phyloP scores from a whole-genome alignment of 2,888 invertebrate species.

The Stegana nigrithorax region DNA sequence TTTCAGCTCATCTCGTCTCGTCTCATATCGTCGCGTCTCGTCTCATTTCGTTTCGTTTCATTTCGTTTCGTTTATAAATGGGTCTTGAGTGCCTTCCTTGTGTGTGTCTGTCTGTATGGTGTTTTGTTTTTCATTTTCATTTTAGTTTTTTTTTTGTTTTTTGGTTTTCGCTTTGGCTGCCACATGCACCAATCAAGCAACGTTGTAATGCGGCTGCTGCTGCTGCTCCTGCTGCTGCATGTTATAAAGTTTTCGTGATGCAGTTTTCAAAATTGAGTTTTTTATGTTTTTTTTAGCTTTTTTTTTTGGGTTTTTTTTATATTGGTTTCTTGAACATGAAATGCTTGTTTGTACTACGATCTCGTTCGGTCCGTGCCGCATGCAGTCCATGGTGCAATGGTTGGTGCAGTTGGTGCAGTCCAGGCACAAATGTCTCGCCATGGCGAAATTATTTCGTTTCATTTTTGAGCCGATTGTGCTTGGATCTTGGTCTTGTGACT shows the following conservation, averaged over 20 bases:
- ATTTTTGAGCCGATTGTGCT: too few species aligned
- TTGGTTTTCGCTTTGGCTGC: too few species aligned
- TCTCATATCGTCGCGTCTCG: conserved; percentile 56
- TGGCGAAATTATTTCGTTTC: conserved; percentile 56
- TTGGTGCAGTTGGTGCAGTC: too few species aligned
- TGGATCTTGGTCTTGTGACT: too few species aligned
- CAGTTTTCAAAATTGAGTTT: conserved; percentile 19
- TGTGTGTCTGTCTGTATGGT: conserved; percentile 32
- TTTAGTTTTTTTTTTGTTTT: neutral
- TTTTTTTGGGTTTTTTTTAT: too few species aligned
- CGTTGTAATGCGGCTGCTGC: neutral
- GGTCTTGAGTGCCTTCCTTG: neutral
- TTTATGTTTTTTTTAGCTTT: too few species aligned
- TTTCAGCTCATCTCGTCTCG: conserved; percentile 36
- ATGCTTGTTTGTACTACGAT: neutral
- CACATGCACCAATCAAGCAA: conserved; percentile 54
- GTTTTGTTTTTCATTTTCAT: conserved; percentile 42
- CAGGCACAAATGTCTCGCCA: conserved; percentile 33
- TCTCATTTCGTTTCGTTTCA: conserved; percentile 28
- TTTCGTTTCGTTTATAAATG: neutral
- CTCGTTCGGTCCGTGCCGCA: conserved; percentile 33
- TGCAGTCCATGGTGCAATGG: conserved; percentile 45
- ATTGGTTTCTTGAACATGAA: too few species aligned
- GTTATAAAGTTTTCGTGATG: conserved; percentile 14
- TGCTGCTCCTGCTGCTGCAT: too few species aligned